Base-by-base conservation (phyloP, 92 coral and sea anemone genomes). In the Parazoanthus swiftii region DNA sequence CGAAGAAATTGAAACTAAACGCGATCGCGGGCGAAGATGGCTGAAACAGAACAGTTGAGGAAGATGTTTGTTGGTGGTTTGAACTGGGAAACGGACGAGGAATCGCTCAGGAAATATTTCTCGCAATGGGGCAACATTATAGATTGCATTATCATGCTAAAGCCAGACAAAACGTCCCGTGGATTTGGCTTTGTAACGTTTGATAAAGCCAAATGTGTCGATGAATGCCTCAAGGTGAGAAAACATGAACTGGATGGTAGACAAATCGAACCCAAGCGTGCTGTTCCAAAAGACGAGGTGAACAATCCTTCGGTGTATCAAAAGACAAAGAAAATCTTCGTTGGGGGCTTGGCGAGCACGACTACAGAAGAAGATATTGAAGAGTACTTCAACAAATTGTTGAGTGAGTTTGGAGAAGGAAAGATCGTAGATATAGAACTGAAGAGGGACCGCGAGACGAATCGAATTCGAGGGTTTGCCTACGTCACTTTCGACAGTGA, bases 141-240 rank as follows among this genome's bases (percentile, higher is more conserved):
- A 8, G 98, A 96, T 83, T 95, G 97, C 43, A 95, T 94, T 21
- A 95, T 96, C 66, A 96, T 96, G 98, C 92, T 94, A 72, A 90
- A 91, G 36, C 94, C 92, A 59, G 93, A 92, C 59, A 93, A 93
- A 35, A 92, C 93, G 74, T 96, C 98, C 44, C 94, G 98, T 44
- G 98, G 98, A 10, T 96, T 96, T 87, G 98, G 98, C 3, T 96
- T 96, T 85, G 98, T 96, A 36, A 96, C 98, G 29, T 96, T 90
- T 85, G 93, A 92, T 25, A 91, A 88, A 14, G 88, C 97, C 9
- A 76, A 93, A 76, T 92, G 95, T 50, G 98, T 96, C 8, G 98
- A 96, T 43, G 98, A 95, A 21, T 91, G 91, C 66, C 85, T 96
- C 38, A 90, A 93, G 73, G 93, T 89, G 11, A 93, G 94, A 81